These are phyloP conservation scores for Baryphthengus martii DNA, from an alignment of 2,113 vertebrate species.

Conservation along the genomic window DNA sequence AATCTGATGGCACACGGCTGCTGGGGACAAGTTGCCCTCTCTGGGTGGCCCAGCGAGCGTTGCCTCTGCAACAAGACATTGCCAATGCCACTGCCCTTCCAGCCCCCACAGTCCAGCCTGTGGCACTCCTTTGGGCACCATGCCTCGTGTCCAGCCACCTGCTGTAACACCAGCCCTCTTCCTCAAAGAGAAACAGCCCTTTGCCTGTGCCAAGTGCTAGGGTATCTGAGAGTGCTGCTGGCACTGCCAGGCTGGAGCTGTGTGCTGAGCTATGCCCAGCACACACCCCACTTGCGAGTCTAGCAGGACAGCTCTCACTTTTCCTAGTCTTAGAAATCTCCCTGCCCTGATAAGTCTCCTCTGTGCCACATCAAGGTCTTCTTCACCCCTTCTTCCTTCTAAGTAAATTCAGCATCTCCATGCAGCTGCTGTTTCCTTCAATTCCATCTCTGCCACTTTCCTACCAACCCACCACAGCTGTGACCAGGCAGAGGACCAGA, in stretches of 20 bases:
- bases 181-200: background rate
- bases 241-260: background rate
- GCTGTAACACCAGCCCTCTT: background rate
- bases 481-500: background rate
- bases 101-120: background rate
- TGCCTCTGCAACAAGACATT: background rate
- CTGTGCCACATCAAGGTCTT: background rate
- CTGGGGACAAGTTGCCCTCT: background rate
- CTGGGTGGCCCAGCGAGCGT: background rate
- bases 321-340: background rate
- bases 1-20: conserved; percentile 29
- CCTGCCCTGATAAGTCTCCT: background rate
- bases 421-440: background rate
- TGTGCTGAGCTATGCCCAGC: background rate
- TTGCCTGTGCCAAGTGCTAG: background rate
- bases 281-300: background rate
- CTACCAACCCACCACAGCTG: background rate
- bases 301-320: background rate
- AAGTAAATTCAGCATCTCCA: background rate
- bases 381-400: background rate
- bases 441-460: background rate
- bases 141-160: background rate
- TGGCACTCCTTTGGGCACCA: background rate
- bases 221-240: background rate
- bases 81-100: background rate